A percentile compares a stretch with the other conserved stretches of the same genome.
Conservation (phyloP, 2,888 invertebrate genomes). For the Aricia artaxerxes region DNA sequence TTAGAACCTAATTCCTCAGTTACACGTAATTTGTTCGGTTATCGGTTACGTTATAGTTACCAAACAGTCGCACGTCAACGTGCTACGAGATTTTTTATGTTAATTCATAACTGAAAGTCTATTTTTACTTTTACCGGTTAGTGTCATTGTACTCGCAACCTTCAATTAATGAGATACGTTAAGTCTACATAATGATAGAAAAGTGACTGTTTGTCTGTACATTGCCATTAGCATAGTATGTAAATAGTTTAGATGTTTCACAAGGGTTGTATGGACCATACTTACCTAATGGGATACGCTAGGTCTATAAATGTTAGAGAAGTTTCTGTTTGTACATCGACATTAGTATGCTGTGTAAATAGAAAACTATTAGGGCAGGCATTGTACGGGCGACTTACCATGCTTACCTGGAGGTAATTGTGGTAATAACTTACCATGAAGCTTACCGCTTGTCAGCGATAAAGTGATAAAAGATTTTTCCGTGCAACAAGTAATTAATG, state of each 20-base stretch:
- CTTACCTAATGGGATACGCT: neutral
- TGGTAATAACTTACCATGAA: neutral
- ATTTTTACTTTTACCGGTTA: neutral
- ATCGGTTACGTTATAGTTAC: neutral
- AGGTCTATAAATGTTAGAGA: no score
- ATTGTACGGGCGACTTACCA: neutral
- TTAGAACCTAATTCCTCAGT: neutral
- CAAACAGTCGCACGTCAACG: neutral
- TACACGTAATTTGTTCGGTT: neutral
- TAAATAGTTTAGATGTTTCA: neutral
- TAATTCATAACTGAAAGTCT: constrained; percentile 10
- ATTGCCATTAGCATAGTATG: neutral
- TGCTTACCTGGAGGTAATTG: neutral
- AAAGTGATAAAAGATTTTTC: constrained; percentile 19
- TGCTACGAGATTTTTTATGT: neutral
- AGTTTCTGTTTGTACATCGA: neutral
- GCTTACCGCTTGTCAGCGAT: neutral
- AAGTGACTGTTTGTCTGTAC: neutral
- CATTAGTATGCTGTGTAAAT: no score
- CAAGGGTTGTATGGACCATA: neutral
- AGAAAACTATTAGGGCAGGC: neutral
- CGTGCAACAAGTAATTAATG: constrained; percentile 5
- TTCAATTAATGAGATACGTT: constrained; percentile 15
- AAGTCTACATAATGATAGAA: neutral
- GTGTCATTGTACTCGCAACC: constrained; percentile 27